phyloP scores from a whole-genome alignment of 2,888 invertebrate genomes.

The Teinopalpus imperialis region DNA sequence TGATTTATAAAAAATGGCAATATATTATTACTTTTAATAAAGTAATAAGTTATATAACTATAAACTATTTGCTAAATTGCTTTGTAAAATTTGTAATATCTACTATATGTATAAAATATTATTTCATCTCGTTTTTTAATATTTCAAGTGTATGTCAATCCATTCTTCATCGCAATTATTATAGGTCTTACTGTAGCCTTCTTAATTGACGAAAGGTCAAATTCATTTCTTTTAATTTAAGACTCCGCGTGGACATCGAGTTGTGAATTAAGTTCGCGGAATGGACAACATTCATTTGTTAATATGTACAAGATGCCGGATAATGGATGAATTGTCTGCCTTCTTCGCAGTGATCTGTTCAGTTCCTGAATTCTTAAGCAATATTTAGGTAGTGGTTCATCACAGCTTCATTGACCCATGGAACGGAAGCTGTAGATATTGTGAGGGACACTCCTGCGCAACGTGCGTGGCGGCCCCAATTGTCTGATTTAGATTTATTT shows the following conservation, averaged over 20 bases:
- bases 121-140: no score
- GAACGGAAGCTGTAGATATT: conserved; percentile 56
- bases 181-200: conserved; percentile 27
- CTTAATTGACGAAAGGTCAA: conserved; percentile 75
- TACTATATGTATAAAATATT: no score
- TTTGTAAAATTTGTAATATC: no score
- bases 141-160: conserved; percentile 4
- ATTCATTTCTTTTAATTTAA: conserved; percentile 71
- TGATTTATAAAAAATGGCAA: no score
- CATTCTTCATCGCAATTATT: conserved; percentile 15
- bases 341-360: background rate
- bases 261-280: conserved; percentile 39
- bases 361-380: conserved; percentile 20
- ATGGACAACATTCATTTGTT: conserved; percentile 22
- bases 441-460: conserved; percentile 75
- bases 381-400: conserved; percentile 20
- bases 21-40: no score
- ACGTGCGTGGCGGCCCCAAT: conserved; percentile 73
- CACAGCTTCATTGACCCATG: conserved; percentile 41
- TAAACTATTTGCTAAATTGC: no score
- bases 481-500: conserved; percentile 80
- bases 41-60: no score
- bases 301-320: background rate
- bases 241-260: conserved; percentile 32
- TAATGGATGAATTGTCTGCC: background rate